Evolutionary conservation across 2,797 vertebrate species (phyloP), one percentile per base, ranked within the genome.

Genomic region (Denticeps clupeoides): DNA sequence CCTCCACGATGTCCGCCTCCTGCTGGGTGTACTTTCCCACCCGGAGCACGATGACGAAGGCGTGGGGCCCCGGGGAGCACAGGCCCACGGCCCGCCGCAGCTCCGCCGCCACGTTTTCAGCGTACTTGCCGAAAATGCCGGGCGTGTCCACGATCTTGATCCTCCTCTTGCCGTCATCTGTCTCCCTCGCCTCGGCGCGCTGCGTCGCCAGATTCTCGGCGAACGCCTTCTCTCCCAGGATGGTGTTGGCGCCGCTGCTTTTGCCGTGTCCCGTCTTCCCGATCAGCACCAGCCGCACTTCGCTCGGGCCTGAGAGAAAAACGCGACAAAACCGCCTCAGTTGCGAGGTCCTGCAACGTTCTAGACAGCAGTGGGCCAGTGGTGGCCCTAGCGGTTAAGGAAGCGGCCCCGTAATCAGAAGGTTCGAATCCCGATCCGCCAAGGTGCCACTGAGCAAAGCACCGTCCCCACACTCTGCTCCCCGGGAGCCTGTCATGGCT

Each of bases 11-110:
- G 0, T 32, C 53, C 25, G 60, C 41, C 50, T 80, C 73, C 0
- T 73, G 70, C 23, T 26, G n/a, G 1, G 74, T 63, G 60, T 62
- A 78, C 37, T 60, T 69, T 0, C 64, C 77, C 7, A 78, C 73
- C 56, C 67, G 75, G 1, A 78, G 69, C 18, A 80, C 62, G 11
- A 79, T 65, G 43, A 74, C 53, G 25, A 80, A 77, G n/a, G 62
- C 65, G 4, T 78, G 68, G 4, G 68, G 66, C 31, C 72, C 72
- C 2, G 75, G 71, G 16, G 71, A 44, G 10, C 62, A 62, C 43
- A 74, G 67, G 2, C 55, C 58, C 15, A 75, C 48, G 1, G 67
- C 72, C 0, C 11, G 47, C 28, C 71, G 3, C 7, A 77, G 57
- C 44, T 71, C 67, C 0, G 28, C 2, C 21, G 45, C 68, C 9